phyloP scores from a whole-genome alignment of 2,888 invertebrate species.

The Chrysopilus asiliformis region DNA sequence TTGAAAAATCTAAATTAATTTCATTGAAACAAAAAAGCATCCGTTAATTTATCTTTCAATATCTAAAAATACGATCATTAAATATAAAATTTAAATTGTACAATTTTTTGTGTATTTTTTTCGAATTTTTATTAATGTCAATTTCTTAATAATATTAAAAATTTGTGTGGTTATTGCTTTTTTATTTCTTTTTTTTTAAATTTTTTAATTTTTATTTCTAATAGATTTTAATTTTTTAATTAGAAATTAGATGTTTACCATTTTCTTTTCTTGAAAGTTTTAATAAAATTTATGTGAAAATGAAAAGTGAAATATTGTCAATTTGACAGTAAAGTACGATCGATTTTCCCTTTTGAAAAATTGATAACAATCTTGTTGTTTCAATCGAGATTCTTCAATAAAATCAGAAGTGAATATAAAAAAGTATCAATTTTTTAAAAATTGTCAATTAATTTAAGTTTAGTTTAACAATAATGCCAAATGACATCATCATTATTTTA shows the following conservation, averaged over 20 bases:
- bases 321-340: neutral
- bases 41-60: slow-evolving; percentile 5
- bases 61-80: slow-evolving; percentile 8
- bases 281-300: slow-evolving; percentile 33
- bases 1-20: no score
- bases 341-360: neutral
- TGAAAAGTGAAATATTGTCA: slow-evolving; percentile 1
- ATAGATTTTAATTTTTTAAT: slow-evolving; percentile 26
- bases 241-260: slow-evolving; percentile 7
- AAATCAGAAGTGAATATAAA: neutral
- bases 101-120: slow-evolving; percentile 5
- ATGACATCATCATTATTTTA: slow-evolving; percentile 7
- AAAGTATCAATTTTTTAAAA: neutral
- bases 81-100: slow-evolving; percentile 7
- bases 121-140: slow-evolving; percentile 3
- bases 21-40: slow-evolving; percentile 5
- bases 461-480: neutral
- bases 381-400: no score
- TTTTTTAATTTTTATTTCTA: slow-evolving; percentile 7
- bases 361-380: no score
- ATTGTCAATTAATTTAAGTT: neutral
- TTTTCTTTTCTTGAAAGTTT: slow-evolving; percentile 32
- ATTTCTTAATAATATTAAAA: slow-evolving; percentile 9
- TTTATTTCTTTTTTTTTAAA: slow-evolving; percentile 11
- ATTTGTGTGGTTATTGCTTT: slow-evolving; percentile 15